These are phyloP conservation scores for Aphrocallistes beatrix DNA, from an alignment of 37 sponge, comb jelly and placozoan genomes.

Conservation along the genomic window DNA sequence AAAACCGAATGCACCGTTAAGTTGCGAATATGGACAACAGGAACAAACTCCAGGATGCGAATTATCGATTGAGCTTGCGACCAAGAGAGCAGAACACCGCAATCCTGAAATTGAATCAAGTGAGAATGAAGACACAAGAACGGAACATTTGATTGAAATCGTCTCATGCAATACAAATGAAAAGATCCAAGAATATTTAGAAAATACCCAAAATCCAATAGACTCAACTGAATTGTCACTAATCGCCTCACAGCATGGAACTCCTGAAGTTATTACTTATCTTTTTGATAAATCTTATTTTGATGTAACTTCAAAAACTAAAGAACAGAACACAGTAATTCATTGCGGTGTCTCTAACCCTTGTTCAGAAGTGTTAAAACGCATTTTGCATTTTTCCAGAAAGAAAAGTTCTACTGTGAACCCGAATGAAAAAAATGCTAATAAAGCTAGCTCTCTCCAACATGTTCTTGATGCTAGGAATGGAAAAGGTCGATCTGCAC, in stretches of 20 bases:
- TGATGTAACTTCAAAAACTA: background rate
- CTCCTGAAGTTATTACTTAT: background rate
- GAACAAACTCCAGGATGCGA: background rate
- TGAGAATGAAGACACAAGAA: background rate
- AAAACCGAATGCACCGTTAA: background rate
- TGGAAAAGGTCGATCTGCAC: background rate
- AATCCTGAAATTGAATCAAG: background rate
- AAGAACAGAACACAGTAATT: background rate
- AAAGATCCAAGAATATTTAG: background rate
- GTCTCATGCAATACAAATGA: background rate
- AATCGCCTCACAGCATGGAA: background rate
- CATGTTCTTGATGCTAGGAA: background rate
- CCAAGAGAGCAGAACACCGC: background rate
- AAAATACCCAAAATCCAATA: background rate
- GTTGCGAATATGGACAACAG: background rate
- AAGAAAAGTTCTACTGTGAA: too few species aligned
- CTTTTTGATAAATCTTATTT: background rate
- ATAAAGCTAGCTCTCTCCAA: too few species aligned
- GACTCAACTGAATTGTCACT: background rate
- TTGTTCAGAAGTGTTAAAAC: background rate
- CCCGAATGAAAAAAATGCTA: too few species aligned
- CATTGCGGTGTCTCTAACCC: background rate
- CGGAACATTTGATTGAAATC: background rate
- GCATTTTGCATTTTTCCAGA: too few species aligned
- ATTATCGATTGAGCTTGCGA: background rate